Base-by-base conservation (phyloP, 2,797 vertebrate genomes). In the Sternotherus odoratus region DNA sequence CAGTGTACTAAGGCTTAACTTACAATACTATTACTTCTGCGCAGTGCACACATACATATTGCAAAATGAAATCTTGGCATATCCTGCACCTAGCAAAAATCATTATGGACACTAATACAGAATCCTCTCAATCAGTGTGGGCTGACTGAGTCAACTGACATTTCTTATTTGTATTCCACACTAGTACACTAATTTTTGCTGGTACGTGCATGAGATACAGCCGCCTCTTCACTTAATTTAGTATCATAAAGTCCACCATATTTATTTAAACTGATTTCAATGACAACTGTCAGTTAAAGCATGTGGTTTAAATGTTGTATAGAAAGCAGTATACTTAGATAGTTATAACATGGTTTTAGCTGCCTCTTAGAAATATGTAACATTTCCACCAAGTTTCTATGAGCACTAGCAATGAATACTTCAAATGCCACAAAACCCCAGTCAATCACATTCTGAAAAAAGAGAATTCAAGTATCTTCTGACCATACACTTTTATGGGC, bases 91-190 rank as follows among this genome's bases (percentile, higher is more conserved):
- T 7, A 11, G 60, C 72, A 90, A 85, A 77, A 88, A 82, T 0
- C 0, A 72, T 5, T 43, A 28, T 0, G 57, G 12, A 53, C 49
- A 86, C 1, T 24, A 23, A 11, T 3, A 49, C 0, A 30, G 30
- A 48, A 82, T 6, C 3, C 51, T 80, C 56, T 24, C 53, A 36
- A 11, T 79, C 49, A 24, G 21, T 23, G 49, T 1, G 26, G 72
- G 26, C 26, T 30, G 53, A 57, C 72, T 1, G 16, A 21, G 21
- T 46, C 66, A 90, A 8, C 33, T 7, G 36, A 36, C 15, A 48
- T 16, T 85, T 87, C 39, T 33, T 21, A 63, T 84, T 50, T 54
- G 8, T 77, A 49, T n/a, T 0, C 24, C 39, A 21, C 0, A 54
- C 63, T 33, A 75, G 9, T 82, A 72, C 1, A n/a, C 8, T 43